These are phyloP conservation scores for Philereme transversata DNA, from an alignment of 2,888 invertebrate genomes.

Conservation along the genomic window DNA sequence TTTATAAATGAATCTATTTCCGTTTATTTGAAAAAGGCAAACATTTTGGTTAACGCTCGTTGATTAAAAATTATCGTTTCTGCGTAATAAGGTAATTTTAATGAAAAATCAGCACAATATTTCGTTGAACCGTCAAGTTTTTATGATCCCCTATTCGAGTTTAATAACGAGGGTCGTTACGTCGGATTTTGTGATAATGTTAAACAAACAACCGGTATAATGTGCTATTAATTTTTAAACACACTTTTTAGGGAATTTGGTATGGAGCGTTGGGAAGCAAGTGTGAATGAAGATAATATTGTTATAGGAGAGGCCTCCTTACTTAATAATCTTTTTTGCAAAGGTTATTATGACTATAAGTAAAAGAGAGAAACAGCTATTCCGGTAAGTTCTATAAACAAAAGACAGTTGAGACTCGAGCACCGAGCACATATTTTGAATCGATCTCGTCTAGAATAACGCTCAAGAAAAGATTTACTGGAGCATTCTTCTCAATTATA, in stretches of 20 bases:
- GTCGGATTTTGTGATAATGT: slow-evolving; percentile 54
- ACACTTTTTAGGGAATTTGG: slow-evolving; percentile 28
- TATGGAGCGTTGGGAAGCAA: slow-evolving; percentile 8
- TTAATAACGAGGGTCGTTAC: slow-evolving; percentile 49
- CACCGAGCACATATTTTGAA: too few species aligned
- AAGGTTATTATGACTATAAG: too few species aligned
- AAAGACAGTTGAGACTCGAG: too few species aligned
- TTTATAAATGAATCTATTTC: not conserved
- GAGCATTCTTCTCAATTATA: too few species aligned
- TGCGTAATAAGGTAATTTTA: slow-evolving; percentile 27
- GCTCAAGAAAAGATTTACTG: too few species aligned
- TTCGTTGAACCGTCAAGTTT: slow-evolving; percentile 39
- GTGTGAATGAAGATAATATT: slow-evolving; percentile 7
- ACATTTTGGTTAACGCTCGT: slow-evolving; percentile 21
- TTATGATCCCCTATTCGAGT: slow-evolving; percentile 47
- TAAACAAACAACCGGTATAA: slow-evolving; percentile 52
- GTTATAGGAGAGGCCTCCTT: not conserved
- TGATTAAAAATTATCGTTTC: slow-evolving; percentile 21
- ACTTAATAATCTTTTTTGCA: too few species aligned
- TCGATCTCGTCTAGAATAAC: too few species aligned
- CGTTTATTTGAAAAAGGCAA: not conserved
- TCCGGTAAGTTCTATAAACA: too few species aligned
- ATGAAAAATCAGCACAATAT: slow-evolving; percentile 38
- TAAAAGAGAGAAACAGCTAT: too few species aligned
- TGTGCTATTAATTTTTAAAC: slow-evolving; percentile 49